phyloP scores from a whole-genome alignment of 1,140 invertebrate species.

The Brachionus asplanchnoidis region DNA sequence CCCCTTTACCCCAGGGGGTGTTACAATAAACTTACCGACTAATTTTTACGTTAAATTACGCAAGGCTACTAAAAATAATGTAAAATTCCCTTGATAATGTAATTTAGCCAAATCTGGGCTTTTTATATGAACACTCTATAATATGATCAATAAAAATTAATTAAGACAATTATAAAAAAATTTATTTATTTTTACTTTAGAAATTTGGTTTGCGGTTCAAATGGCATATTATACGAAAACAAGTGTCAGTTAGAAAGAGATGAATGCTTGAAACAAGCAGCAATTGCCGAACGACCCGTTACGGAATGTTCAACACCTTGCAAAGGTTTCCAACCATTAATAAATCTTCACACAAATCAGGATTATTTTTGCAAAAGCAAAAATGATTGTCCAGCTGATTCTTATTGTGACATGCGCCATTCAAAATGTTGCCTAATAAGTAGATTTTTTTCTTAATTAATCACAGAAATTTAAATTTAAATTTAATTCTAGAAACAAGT shows the following conservation, averaged over 20 bases:
- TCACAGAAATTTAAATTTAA: neutral
- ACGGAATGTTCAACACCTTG: slow-evolving; percentile 64
- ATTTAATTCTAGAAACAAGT: neutral
- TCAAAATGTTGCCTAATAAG: neutral
- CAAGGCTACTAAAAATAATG: too few relatives aligned
- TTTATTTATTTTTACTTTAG: slow-evolving; percentile 24
- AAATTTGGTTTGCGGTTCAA: slow-evolving; percentile 6
- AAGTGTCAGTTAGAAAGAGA: slow-evolving; percentile 7
- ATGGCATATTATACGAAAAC: slow-evolving; percentile 27
- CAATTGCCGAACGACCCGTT: slow-evolving; percentile 64
- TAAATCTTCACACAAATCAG: slow-evolving; percentile 65
- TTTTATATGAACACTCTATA: too few relatives aligned
- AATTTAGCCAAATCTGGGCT: too few relatives aligned
- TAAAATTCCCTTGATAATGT: too few relatives aligned
- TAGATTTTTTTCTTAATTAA: neutral
- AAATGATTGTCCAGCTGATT: slow-evolving; percentile 67
- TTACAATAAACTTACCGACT: too few relatives aligned
- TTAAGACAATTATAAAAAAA: slow-evolving; percentile 44
- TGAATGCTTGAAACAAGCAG: slow-evolving; percentile 55
- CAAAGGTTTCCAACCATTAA: slow-evolving; percentile 71
- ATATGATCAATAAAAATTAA: too few relatives aligned
- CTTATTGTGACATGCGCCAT: slow-evolving; percentile 46
- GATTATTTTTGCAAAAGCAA: slow-evolving; percentile 81
- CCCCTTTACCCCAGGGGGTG: too few relatives aligned
- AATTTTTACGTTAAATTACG: too few relatives aligned